Percentiles rank a stretch among this genome's conserved stretches.
Evolutionary conservation across 2,888 invertebrate genomes (phyloP).

Genomic region (Drosophila stalkeri): DNA sequence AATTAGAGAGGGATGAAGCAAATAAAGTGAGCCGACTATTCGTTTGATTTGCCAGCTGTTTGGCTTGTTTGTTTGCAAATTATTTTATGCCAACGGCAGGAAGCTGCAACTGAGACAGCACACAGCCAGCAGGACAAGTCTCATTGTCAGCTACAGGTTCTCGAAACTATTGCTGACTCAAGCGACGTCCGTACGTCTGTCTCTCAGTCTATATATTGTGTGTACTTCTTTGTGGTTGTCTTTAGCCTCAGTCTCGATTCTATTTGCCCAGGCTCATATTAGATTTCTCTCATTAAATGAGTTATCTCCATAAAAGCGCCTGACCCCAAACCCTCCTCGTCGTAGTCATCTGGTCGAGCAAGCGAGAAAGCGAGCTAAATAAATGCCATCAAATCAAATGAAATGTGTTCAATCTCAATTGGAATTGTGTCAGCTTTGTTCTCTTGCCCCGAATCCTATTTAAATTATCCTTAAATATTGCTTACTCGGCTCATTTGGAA

Average conservation of each 20-base stretch:
- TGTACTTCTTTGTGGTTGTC: conserved; percentile 31
- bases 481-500: conserved; percentile 59
- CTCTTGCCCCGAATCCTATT: conserved; percentile 42
- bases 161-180: conserved; percentile 12
- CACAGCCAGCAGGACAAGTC: conserved; percentile 24
- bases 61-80: conserved; percentile 72
- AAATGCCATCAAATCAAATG: conserved; percentile 69
- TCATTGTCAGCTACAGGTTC: conserved; percentile 57
- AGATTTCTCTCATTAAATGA: conserved; percentile 75
- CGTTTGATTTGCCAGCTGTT: conserved; percentile 64
- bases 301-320: conserved; percentile 64
- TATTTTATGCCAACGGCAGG: conserved; percentile 65
- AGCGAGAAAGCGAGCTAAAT: conserved; percentile 37
- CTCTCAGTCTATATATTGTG: not conserved
- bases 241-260: conserved; percentile 30
- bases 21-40: conserved; percentile 19
- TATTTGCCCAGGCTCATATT: conserved; percentile 56
- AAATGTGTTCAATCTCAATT: conserved; percentile 51
- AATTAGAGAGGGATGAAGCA: not conserved
- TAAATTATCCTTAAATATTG: conserved; percentile 67
- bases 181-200: not conserved
- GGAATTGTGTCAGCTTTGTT: conserved; percentile 20
- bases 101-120: conserved; percentile 46
- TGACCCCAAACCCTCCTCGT: not conserved
- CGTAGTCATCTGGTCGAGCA: conserved; percentile 13